Evolutionary conservation across 2,113 vertebrate genomes (phyloP).

Genomic region (Tonatia bakeri): DNA sequence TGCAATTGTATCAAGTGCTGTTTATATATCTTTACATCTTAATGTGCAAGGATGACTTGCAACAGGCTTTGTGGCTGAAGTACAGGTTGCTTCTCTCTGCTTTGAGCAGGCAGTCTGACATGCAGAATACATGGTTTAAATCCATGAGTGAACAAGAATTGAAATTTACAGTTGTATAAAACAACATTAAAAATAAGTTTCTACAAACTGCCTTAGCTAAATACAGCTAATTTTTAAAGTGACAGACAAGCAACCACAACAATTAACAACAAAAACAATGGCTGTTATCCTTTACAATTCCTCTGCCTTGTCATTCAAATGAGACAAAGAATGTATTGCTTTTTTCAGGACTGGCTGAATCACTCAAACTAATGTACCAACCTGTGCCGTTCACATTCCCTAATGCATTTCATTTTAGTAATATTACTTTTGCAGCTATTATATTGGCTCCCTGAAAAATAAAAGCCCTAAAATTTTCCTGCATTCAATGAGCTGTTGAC

Average conservation of each 20-base stretch:
- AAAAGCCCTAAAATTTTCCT: conserved; percentile 33
- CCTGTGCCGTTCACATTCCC: not conserved
- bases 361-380: conserved; percentile 42
- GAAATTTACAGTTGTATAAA: conserved; percentile 29
- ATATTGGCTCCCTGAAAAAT: conserved; percentile 38
- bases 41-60: conserved; percentile 26
- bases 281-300: conserved; percentile 16
- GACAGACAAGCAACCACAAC: not conserved
- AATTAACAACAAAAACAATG: not conserved
- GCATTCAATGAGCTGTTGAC: conserved; percentile 36
- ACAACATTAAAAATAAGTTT: conserved; percentile 21
- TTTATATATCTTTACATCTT: conserved; percentile 33
- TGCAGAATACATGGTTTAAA: conserved; percentile 29
- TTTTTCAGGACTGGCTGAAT: conserved; percentile 33
- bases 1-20: conserved; percentile 48
- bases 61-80: conserved; percentile 23
- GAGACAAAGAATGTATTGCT: not conserved
- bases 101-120: not conserved
- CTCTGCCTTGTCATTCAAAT: conserved; percentile 53
- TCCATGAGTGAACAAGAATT: conserved; percentile 19
- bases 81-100: conserved; percentile 34
- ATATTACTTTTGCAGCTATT: conserved; percentile 33
- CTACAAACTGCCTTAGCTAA: conserved; percentile 25
- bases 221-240: conserved; percentile 22
- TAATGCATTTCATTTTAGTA: conserved; percentile 44